Base-by-base conservation (phyloP, 2,797 vertebrate species). In the Sebastes minor region DNA sequence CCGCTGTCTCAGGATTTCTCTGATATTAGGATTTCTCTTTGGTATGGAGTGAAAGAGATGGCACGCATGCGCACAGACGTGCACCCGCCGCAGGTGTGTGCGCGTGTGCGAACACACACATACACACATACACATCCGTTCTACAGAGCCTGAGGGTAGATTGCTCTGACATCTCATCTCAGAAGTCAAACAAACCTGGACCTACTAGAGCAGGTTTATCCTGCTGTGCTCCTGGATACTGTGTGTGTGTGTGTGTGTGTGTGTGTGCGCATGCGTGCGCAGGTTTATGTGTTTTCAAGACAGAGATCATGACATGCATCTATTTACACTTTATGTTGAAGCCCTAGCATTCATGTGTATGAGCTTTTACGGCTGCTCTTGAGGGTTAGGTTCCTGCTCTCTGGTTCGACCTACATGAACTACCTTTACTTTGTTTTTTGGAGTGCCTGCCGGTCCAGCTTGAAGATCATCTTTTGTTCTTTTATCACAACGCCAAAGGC, bases 151-250 rank as follows among this genome's bases (percentile, higher is more conserved):
- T 74, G 49, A 83, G 91, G 91, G 72, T 78, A 87, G 76, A 85
- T 77, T 83, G 80, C 86, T 76, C 67, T 90, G 90, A 89, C 90
- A 89, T 91, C 81, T 92, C 92, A 86, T 91, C 86, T 89, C 74
- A 85, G 81, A 93, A 93, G 90, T 92, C 86, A 94, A 94, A 93
- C 91, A 94, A 92, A 91, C 84, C 82, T 87, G 76, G 68, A 89
- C 93, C 91, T 83, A 88, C 87, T 84, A 49, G 80, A 94, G 88
- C 93, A 90, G 92, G 93, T 94, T 94, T 91, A 88, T 92, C 93
- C 90, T 89, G 91, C 86, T 90, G 82, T 78, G 76, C 46, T 70
- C 33, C 73, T 77, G 20, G 56, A 75, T 70, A 27, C 13, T 52
- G 38, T 76, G 71, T 32, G n/a, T 30, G 46, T 78, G 52, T 63